These are phyloP conservation scores for Mesocentrotus franciscanus DNA, from an alignment of 53 echinoderm and acorn worm genomes.

Conservation along the genomic window DNA sequence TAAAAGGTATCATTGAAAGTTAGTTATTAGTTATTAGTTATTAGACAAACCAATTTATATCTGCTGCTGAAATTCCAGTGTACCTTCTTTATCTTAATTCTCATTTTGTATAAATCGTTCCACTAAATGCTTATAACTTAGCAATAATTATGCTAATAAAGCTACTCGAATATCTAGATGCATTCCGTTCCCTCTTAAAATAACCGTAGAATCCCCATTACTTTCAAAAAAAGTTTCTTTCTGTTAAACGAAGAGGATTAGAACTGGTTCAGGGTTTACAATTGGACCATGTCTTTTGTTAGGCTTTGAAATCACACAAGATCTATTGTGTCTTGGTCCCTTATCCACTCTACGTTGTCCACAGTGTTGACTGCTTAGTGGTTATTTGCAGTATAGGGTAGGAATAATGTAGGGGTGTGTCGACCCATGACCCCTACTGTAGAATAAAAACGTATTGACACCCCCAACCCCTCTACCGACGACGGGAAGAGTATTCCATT, in stretches of 20 bases:
- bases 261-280: conserved; percentile 14
- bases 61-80: not conserved
- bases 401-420: not conserved
- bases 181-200: not conserved
- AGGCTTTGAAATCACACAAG: not conserved
- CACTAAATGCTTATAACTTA: not conserved
- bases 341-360: not conserved
- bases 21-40: too few relatives aligned
- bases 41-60: not conserved
- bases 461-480: too few relatives aligned
- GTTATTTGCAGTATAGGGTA: not conserved
- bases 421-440: not conserved
- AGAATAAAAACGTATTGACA: too few relatives aligned
- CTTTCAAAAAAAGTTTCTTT: not conserved
- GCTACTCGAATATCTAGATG: not conserved
- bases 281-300: not conserved
- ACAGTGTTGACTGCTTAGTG: not conserved
- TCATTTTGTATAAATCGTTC: not conserved
- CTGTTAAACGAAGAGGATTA: conserved; percentile 11
- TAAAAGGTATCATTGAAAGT: too few relatives aligned
- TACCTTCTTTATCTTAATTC: too few relatives aligned
- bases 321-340: not conserved
- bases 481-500: too few relatives aligned
- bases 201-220: not conserved
- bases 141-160: not conserved